phyloP scores from a whole-genome alignment of 2,888 invertebrate species.

The Clitarchus hookeri region DNA sequence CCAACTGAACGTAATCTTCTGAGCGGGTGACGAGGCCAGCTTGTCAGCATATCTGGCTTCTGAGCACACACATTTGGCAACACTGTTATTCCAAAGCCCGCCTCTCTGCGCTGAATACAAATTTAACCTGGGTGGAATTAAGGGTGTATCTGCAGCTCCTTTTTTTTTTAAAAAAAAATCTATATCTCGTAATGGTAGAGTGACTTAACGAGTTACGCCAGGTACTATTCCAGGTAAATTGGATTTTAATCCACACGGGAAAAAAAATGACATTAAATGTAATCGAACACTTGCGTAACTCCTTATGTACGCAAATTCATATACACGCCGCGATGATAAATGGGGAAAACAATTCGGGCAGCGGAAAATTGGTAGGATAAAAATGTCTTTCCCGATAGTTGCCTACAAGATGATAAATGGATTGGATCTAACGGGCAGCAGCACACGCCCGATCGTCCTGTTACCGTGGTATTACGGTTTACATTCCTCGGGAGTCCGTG shows the following conservation, averaged over 20 bases:
- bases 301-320: background rate
- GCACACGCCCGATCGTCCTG: too few relatives aligned
- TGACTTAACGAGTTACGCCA: background rate
- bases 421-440: background rate
- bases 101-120: background rate
- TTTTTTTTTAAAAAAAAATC: conserved; percentile 3
- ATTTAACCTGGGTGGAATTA: background rate
- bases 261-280: background rate
- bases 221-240: background rate
- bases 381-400: conserved; percentile 2
- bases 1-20: background rate
- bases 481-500: too few relatives aligned
- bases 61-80: background rate
- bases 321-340: background rate
- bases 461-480: too few relatives aligned
- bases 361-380: background rate
- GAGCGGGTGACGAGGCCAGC: too few relatives aligned
- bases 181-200: background rate
- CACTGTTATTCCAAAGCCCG: background rate
- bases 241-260: background rate
- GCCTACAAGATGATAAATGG: background rate
- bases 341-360: conserved; percentile 5
- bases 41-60: background rate
- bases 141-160: background rate
- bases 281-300: background rate